Conservation (phyloP, 2,888 invertebrate species). For the Colletes collaris region DNA sequence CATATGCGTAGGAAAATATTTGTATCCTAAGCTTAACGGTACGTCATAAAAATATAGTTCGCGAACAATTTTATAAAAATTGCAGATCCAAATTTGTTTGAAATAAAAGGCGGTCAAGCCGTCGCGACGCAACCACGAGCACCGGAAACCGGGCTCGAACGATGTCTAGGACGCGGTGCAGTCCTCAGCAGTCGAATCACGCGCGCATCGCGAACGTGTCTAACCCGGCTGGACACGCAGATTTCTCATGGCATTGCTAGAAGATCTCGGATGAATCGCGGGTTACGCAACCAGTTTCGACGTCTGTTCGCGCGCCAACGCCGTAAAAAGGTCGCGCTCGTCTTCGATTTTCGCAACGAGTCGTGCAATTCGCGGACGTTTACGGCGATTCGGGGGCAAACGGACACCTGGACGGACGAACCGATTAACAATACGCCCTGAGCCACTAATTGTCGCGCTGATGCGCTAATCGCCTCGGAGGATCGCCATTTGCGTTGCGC, state of each 20-base stretch:
- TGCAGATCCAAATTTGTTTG: too few relatives aligned
- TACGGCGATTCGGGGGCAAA: background rate
- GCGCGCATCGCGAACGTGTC: slow-evolving; percentile 2
- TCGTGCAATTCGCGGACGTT: background rate
- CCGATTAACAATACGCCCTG: background rate
- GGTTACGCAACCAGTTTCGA: background rate
- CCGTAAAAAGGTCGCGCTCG: too few relatives aligned
- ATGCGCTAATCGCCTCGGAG: too few relatives aligned
- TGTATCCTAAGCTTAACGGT: too few relatives aligned
- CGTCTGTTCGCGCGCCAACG: too few relatives aligned
- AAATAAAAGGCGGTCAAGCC: too few relatives aligned
- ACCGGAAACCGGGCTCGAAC: slow-evolving; percentile 37
- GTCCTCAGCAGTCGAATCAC: slow-evolving; percentile 28
- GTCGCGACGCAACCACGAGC: background rate
- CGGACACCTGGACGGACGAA: background rate
- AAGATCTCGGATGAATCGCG: background rate
- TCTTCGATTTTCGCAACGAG: background rate
- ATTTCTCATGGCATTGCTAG: slow-evolving; percentile 1
- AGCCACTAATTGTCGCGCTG: background rate
- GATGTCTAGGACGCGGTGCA: slow-evolving; percentile 38
- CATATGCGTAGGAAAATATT: too few relatives aligned
- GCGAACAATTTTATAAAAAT: too few relatives aligned
- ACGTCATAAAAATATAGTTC: too few relatives aligned
- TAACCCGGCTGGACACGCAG: background rate
- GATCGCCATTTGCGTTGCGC: background rate